phyloP scores from a whole-genome alignment of 2,113 vertebrate species.

The Motacilla tschutschensis region DNA sequence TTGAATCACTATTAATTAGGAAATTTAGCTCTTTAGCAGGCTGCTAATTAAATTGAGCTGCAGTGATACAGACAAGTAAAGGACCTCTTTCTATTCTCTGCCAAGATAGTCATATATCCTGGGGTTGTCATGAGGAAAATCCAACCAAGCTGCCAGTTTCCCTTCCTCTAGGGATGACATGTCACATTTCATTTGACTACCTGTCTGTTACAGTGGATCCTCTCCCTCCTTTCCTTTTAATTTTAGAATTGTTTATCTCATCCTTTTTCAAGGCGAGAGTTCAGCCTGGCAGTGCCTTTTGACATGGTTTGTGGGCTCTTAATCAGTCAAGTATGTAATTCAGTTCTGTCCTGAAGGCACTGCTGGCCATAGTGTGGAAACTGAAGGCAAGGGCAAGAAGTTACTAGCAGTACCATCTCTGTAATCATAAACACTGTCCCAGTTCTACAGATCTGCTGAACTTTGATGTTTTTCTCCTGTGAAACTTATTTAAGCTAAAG shows the following conservation, averaged over 20 bases:
- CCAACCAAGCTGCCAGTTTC: slow-evolving; percentile 20
- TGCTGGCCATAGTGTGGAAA: neutral
- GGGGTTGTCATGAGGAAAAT: slow-evolving; percentile 18
- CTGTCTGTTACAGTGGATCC: slow-evolving; percentile 24
- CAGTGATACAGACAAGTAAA: slow-evolving; percentile 3
- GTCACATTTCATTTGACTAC: slow-evolving; percentile 26
- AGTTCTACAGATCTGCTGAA: neutral
- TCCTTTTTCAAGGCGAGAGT: neutral
- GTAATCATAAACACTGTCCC: neutral
- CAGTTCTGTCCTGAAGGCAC: neutral
- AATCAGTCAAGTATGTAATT: slow-evolving; percentile 24
- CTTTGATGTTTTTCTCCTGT: neutral
- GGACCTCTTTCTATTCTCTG: neutral
- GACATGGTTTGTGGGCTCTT: slow-evolving; percentile 17
- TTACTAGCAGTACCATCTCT: neutral
- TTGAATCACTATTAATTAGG: slow-evolving; percentile 54
- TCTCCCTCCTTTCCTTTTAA: slow-evolving; percentile 9
- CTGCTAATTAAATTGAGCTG: slow-evolving; percentile 53
- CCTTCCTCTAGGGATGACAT: slow-evolving; percentile 1
- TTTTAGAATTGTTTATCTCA: slow-evolving; percentile 55
- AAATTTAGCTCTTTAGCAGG: slow-evolving; percentile 33
- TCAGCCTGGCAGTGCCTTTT: neutral
- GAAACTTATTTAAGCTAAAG: neutral
- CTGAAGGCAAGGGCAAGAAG: slow-evolving; percentile 28
- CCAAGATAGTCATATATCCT: slow-evolving; percentile 5